phyloP scores from a whole-genome alignment of 2,797 vertebrate genomes.

The Malacoctenus gilli region DNA sequence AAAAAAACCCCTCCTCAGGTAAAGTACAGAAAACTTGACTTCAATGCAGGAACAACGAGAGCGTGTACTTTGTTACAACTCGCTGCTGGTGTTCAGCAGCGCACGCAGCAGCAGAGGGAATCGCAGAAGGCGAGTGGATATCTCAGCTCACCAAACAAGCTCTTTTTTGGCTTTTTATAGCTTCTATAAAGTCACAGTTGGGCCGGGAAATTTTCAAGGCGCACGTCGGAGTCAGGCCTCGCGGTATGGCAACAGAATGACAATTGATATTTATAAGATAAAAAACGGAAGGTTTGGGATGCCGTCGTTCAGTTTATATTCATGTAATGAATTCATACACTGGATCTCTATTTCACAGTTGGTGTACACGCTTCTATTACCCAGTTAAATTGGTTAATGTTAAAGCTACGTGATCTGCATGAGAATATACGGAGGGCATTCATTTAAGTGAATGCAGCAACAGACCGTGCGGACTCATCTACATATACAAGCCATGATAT shows the following conservation, averaged over 20 bases:
- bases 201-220: neutral
- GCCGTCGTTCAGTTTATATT: conserved; percentile 36
- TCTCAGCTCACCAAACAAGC: neutral
- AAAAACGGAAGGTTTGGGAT: conserved; percentile 19
- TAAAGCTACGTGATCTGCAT: conserved; percentile 29
- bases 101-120: conserved; percentile 4
- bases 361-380: conserved; percentile 24
- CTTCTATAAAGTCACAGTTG: conserved; percentile 1
- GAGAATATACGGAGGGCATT: conserved; percentile 6
- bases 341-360: conserved; percentile 40
- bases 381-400: conserved; percentile 41
- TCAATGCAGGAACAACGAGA: too few relatives aligned
- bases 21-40: too few relatives aligned
- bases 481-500: conserved; percentile 7
- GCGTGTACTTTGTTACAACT: too few relatives aligned
- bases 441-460: conserved; percentile 10
- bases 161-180: neutral
- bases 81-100: neutral
- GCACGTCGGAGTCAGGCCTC: conserved; percentile 14
- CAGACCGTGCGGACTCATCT: conserved; percentile 20
- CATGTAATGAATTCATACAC: conserved; percentile 35
- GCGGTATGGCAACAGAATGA: conserved; percentile 30
- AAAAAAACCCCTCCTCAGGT: too few relatives aligned
- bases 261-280: conserved; percentile 29
- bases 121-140: conserved; percentile 1